Evolutionary conservation across 2,797 vertebrate species (phyloP).

Genomic region (Halcyon badia): DNA sequence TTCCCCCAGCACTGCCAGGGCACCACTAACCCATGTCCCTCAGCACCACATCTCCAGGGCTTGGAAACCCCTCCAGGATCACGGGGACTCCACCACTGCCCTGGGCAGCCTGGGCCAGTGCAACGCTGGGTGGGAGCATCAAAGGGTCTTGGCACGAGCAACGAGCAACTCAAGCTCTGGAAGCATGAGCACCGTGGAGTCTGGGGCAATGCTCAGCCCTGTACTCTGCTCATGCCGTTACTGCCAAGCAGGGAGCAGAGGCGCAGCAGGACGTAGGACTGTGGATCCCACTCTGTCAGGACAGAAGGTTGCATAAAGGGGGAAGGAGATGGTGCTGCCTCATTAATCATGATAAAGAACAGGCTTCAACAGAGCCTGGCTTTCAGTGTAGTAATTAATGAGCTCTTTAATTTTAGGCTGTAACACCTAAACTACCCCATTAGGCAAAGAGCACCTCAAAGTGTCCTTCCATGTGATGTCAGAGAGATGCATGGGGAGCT

Average conservation of each 20-base stretch:
- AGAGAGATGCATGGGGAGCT: neutral
- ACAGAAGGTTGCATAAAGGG: neutral
- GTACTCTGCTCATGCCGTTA: neutral
- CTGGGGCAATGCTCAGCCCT: neutral
- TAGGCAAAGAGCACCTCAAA: constrained; percentile 14
- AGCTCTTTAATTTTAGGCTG: constrained; percentile 74
- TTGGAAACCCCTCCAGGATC: neutral
- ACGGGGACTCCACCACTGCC: neutral
- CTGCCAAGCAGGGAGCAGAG: neutral
- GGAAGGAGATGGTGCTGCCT: constrained; percentile 28
- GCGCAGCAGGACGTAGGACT: neutral
- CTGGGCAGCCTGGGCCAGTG: neutral
- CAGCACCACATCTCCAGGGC: neutral
- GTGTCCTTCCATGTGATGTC: neutral
- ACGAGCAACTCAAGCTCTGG: neutral
- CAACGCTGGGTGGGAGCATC: neutral
- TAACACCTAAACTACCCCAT: constrained; percentile 65
- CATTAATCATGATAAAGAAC: constrained; percentile 76
- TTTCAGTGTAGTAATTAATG: constrained; percentile 71
- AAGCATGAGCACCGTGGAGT: neutral
- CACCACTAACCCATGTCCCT: neutral
- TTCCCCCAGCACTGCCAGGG: neutral
- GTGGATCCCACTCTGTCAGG: neutral
- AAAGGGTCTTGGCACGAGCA: neutral
- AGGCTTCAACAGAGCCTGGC: constrained; percentile 54